phyloP scores from a whole-genome alignment of 1,140 invertebrate genomes.

The Drosophila punjabiensis region DNA sequence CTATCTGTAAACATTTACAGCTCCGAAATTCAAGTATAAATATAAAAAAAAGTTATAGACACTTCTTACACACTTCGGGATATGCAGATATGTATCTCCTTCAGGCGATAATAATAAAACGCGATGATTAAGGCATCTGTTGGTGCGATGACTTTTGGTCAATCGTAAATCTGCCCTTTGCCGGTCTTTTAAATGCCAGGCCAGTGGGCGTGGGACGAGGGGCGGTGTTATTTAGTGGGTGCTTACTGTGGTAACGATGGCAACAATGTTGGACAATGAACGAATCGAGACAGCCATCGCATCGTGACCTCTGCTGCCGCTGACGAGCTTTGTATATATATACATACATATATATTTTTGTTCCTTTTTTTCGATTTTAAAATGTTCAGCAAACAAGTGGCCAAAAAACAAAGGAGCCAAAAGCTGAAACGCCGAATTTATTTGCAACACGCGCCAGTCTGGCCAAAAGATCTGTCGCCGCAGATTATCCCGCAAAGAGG shows the following conservation, averaged over 20 bases:
- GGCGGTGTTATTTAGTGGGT: not conserved
- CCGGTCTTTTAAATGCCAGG: conserved; percentile 48
- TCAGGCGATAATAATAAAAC: not conserved
- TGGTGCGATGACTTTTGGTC: conserved; percentile 42
- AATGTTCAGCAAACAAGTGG: conserved; percentile 71
- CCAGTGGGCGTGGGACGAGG: conserved; percentile 6
- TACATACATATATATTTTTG: conserved; percentile 11
- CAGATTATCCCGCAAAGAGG: conserved; percentile 48
- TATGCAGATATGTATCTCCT: not conserved
- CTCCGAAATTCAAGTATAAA: not conserved
- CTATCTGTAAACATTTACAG: too few species aligned
- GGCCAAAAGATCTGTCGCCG: conserved; percentile 37
- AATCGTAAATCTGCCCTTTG: conserved; percentile 67
- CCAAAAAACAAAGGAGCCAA: conserved; percentile 27
- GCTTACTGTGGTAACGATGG: conserved; percentile 30
- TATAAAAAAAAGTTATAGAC: not conserved
- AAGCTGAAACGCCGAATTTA: conserved; percentile 59
- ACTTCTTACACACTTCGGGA: not conserved
- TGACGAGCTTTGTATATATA: conserved; percentile 48
- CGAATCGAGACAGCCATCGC: conserved; percentile 30
- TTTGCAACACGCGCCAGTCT: conserved; percentile 76
- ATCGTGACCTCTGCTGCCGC: conserved; percentile 57
- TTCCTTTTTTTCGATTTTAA: conserved; percentile 56
- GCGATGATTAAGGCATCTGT: conserved; percentile 14
- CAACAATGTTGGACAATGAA: conserved; percentile 64